Percentiles rank a stretch among this genome's conserved stretches.
These are phyloP conservation scores for Tetanocera ferruginea DNA, from an alignment of 2,888 invertebrate species.

Conservation along the genomic window DNA sequence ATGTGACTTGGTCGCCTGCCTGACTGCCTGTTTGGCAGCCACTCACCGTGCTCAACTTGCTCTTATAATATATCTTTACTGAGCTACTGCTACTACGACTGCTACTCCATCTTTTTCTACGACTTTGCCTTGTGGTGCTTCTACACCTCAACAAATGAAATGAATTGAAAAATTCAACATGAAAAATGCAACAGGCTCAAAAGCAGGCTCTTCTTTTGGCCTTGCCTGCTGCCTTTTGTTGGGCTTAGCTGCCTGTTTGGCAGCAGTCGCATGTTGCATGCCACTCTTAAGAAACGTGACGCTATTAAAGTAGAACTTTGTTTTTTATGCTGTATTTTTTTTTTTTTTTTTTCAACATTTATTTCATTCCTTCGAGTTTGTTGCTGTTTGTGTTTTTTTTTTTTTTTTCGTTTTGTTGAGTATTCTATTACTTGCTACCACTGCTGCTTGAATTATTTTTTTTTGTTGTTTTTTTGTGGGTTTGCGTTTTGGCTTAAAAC, in stretches of 20 bases:
- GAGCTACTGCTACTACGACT: neutral
- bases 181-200: constrained; percentile 38
- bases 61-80: neutral
- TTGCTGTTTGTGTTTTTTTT: neutral
- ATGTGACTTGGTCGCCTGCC: neutral
- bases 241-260: neutral
- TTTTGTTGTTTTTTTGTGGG: neutral
- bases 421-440: neutral
- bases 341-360: neutral
- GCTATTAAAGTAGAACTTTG: constrained; percentile 31
- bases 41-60: neutral
- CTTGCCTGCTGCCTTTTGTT: neutral
- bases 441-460: neutral
- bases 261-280: constrained; percentile 32
- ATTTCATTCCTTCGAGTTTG: neutral
- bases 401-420: neutral
- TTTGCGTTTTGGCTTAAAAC: constrained; percentile 19
- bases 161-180: neutral
- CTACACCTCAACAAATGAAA: constrained; percentile 18
- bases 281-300: constrained; percentile 34
- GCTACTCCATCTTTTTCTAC: neutral
- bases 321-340: neutral
- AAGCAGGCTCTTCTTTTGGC: neutral
- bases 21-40: neutral
- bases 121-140: neutral